Evolutionary conservation across 2,113 vertebrate genomes (phyloP), one percentile per base, ranked within the genome.

Genomic region (Barbus barbus): DNA sequence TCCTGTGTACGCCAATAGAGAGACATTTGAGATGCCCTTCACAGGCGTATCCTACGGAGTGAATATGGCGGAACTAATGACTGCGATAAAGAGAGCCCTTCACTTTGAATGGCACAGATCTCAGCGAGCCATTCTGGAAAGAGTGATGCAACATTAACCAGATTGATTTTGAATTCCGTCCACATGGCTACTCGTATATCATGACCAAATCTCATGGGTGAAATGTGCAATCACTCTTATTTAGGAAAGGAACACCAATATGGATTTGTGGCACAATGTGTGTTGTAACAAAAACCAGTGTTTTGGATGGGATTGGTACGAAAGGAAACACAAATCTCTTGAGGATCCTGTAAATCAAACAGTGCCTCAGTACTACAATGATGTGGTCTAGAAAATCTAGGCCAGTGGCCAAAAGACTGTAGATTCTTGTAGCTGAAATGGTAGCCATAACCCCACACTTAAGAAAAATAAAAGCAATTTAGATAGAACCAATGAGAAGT

Each of bases 161-260:
- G 90, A 93, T 91, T 92, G 89, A 93, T 93, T 93, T 91, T 86
- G 84, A 91, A 92, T 91, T 93, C 91, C 67, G 75, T 87, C 86
- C 87, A 91, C 85, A 82, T 85, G 83, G 82, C 84, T 44, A 65
- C 76, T 84, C 22, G 77, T 93, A 92, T 88, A 94, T 94, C 92
- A 92, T 6, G 63, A 67, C 90, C 71, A 84, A 88, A 82, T 84
- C 85, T 71, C 44, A 72, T 82, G 84, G 88, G 85, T 85, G 89
- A 90, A 88, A 89, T 72, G 36, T 36, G 16, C 90, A 90, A 91
- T 94, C 84, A 51, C 86, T 93, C 91, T 92, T 92, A 92, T 93
- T 94, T 91, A 93, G 71, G 88, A 88, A 88, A 86, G 82, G 69
- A 80, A 84, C 74, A 89, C 90, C 90, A 89, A 91, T 92, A 91